phyloP scores from a whole-genome alignment of 1,140 invertebrate genomes.

The Papilio helenus region DNA sequence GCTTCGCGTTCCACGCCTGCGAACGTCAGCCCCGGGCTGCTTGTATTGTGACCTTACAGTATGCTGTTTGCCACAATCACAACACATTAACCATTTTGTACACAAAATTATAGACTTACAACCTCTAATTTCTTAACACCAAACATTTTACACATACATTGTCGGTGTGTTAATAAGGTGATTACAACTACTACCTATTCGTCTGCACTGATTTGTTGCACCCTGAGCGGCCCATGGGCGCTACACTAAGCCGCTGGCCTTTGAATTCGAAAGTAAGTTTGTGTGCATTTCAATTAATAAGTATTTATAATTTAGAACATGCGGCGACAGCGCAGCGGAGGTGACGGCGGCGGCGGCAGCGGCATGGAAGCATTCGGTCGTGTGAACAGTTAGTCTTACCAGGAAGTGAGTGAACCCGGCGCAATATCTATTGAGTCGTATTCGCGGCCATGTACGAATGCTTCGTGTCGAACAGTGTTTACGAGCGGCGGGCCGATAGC shows the following conservation, averaged over 20 bases:
- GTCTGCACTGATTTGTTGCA: constrained; percentile 38
- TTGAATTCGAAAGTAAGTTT: constrained; percentile 56
- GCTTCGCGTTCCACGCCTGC: constrained; percentile 43
- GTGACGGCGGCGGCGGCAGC: neutral
- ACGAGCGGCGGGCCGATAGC: constrained; percentile 76
- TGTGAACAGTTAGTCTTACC: constrained; percentile 59
- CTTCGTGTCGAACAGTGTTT: constrained; percentile 75
- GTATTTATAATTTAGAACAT: constrained; percentile 21
- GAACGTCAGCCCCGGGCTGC: constrained; percentile 45
- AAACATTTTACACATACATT: neutral
- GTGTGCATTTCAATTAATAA: constrained; percentile 48
- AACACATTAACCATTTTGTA: neutral
- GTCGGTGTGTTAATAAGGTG: neutral
- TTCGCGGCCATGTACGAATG: constrained; percentile 73
- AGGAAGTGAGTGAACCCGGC: constrained; percentile 68
- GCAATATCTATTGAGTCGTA: constrained; percentile 75
- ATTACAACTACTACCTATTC: neutral
- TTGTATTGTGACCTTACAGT: constrained; percentile 49
- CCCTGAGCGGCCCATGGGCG: constrained; percentile 42
- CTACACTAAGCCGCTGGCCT: constrained; percentile 59
- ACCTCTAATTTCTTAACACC: neutral
- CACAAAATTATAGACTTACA: neutral
- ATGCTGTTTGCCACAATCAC: constrained; percentile 25
- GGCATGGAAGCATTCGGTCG: constrained; percentile 46
- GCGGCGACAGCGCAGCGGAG: neutral